Percentiles rank a stretch among this genome's conserved stretches.
phyloP scores from a whole-genome alignment of 2,797 vertebrate genomes.

The Adelosebastes latens region DNA sequence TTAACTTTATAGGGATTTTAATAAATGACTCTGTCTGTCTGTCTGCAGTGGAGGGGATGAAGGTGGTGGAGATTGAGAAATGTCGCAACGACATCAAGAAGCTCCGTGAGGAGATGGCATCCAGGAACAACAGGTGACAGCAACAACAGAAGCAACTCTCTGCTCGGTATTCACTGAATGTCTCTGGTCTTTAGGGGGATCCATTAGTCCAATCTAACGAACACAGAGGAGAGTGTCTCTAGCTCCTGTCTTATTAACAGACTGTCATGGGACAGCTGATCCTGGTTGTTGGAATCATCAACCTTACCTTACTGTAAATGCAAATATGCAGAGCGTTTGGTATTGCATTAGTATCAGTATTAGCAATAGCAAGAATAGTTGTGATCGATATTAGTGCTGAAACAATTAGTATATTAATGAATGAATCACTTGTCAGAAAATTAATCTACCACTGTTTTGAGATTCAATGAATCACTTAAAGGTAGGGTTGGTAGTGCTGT shows the following conservation, averaged over 20 bases:
- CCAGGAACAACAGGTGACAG: conserved; percentile 83
- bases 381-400: not conserved
- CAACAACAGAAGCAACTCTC: not conserved
- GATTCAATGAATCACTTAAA: too few species aligned
- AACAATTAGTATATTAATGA: not conserved
- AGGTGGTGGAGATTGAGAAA: conserved; percentile 96
- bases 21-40: not conserved
- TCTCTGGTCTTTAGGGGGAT: not conserved
- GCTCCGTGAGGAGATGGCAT: conserved; percentile 92
- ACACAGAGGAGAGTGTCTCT: not conserved
- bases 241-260: not conserved
- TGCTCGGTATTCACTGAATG: not conserved
- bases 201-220: not conserved
- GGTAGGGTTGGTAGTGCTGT: too few species aligned
- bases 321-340: not conserved
- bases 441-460: too few species aligned
- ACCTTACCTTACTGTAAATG: not conserved
- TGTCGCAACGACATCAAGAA: conserved; percentile 95
- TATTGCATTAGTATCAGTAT: not conserved
- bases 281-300: not conserved
- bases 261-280: not conserved
- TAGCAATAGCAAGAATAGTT: too few species aligned
- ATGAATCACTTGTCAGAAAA: not conserved
- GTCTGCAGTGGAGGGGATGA: conserved; percentile 92
- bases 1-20: not conserved